Evolutionary conservation across 2,797 vertebrate genomes (phyloP).

Genomic region (Megaceryle alcyon): DNA sequence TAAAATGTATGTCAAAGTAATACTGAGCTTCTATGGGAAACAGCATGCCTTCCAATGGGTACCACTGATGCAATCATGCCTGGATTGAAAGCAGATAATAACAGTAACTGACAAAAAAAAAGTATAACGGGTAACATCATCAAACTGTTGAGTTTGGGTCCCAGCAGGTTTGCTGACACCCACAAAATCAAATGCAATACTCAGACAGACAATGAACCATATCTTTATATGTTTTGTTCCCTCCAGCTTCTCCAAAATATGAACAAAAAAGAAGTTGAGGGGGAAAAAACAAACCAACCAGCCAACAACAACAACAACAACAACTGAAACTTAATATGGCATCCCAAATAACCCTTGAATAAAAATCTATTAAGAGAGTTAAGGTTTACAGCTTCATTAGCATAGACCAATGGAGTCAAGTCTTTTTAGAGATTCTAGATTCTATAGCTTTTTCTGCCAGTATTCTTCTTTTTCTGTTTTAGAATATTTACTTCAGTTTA

Average conservation of each 20-base stretch:
- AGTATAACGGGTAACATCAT: not conserved
- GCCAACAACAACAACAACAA: not conserved
- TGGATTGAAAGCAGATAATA: not conserved
- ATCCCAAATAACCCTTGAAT: not conserved
- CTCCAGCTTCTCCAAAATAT: not conserved
- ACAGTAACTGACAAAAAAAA: not conserved
- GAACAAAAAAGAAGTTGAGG: not conserved
- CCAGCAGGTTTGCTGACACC: not conserved
- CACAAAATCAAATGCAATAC: not conserved
- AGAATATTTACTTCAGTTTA: not conserved
- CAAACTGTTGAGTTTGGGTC: not conserved
- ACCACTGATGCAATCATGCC: not conserved
- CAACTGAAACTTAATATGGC: not conserved
- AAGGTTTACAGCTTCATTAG: not conserved
- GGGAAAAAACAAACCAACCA: not conserved
- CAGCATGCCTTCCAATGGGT: not conserved
- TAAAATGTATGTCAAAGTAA: not conserved
- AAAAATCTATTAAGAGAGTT: not conserved
- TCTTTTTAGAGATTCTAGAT: not conserved
- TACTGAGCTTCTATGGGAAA: not conserved
- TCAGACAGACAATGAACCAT: not conserved
- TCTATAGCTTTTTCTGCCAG: not conserved
- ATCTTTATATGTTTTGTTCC: not conserved
- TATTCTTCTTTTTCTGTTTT: not conserved
- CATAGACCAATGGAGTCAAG: not conserved